A percentile compares a stretch with the other conserved stretches of the same genome.
Conservation (phyloP, 2,888 invertebrate genomes). For the Microplitis manilae region DNA sequence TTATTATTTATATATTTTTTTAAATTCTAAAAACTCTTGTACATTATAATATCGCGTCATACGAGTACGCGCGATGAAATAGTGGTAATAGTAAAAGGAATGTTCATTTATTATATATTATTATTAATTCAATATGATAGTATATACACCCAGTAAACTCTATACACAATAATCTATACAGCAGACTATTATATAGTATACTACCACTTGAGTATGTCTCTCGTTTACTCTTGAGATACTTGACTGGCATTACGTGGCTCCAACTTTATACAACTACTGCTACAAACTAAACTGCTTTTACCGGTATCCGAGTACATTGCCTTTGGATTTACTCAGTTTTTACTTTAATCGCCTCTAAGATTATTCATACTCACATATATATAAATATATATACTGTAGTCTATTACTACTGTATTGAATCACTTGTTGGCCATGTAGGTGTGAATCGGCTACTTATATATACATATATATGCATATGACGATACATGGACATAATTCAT, state of each 20-base stretch:
- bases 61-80: constrained; percentile 71
- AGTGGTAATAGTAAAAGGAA: constrained; percentile 70
- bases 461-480: background rate
- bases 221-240: constrained; percentile 62
- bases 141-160: background rate
- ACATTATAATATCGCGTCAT: constrained; percentile 71
- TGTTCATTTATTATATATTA: constrained; percentile 58
- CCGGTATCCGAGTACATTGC: constrained; percentile 54
- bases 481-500: constrained; percentile 18
- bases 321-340: constrained; percentile 45
- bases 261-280: constrained; percentile 34
- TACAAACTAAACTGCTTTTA: constrained; percentile 58
- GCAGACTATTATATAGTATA: background rate
- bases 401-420: background rate
- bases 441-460: constrained; percentile 27
- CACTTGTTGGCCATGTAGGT: constrained; percentile 25
- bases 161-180: background rate
- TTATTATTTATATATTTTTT: background rate
- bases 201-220: constrained; percentile 65
- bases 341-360: background rate
- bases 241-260: constrained; percentile 65
- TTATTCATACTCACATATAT: constrained; percentile 37
- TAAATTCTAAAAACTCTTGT: background rate
- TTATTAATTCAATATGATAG: background rate
- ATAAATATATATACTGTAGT: background rate